Conservation (phyloP, 2,113 vertebrate species). For the Bos javanicus region DNA sequence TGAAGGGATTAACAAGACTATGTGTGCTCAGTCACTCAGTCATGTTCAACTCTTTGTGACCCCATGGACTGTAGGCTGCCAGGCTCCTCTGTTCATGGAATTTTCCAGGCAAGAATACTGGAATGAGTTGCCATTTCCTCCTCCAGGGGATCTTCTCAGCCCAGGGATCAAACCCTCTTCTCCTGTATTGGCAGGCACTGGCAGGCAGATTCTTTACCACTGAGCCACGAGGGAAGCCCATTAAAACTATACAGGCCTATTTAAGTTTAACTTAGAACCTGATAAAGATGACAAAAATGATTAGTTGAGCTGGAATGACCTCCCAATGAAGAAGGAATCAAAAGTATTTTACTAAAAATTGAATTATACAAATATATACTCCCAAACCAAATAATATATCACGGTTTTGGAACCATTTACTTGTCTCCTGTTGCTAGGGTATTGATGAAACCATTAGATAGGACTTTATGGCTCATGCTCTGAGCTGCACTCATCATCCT, state of each 20-base stretch:
- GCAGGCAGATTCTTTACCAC: not conserved
- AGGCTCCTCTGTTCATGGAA: not conserved
- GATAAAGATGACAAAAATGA: not conserved
- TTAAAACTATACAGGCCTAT: not conserved
- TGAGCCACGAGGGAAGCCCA: not conserved
- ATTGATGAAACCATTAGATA: slow-evolving; percentile 6
- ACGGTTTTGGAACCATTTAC: not conserved
- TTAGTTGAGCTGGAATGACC: not conserved
- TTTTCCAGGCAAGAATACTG: not conserved
- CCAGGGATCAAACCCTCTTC: not conserved
- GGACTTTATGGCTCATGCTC: not conserved
- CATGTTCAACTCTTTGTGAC: not conserved
- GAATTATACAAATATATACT: not conserved
- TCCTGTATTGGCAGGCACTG: not conserved
- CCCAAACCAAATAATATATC: not conserved
- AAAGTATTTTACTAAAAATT: slow-evolving; percentile 10
- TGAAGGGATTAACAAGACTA: not conserved
- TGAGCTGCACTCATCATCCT: not conserved
- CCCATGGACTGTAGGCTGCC: not conserved
- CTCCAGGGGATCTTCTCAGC: not conserved
- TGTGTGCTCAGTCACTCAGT: not conserved
- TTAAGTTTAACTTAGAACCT: not conserved
- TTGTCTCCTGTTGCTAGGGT: not conserved
- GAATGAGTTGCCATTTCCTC: not conserved
- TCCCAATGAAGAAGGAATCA: not conserved